A percentile compares a stretch with the other conserved stretches of the same genome.
phyloP scores from a whole-genome alignment of 2,113 vertebrate genomes.

The Lycaon pictus region DNA sequence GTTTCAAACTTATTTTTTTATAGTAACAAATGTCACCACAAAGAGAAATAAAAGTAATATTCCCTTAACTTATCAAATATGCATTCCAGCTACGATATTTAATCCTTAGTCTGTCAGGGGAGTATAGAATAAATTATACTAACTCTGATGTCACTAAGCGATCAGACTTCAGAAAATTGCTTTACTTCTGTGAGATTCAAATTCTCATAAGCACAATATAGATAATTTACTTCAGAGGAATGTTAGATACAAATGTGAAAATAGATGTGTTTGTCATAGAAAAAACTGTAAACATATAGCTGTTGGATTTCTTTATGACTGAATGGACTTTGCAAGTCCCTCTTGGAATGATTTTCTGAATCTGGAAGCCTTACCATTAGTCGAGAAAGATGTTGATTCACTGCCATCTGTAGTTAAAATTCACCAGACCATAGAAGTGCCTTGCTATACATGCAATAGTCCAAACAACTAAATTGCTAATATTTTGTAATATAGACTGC shows the following conservation, averaged over 20 bases:
- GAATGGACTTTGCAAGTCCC: not conserved
- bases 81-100: not conserved
- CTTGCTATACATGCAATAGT: not conserved
- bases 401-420: not conserved
- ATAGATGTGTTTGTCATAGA: not conserved
- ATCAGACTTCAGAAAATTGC: not conserved
- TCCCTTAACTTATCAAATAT: not conserved
- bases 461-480: not conserved
- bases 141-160: not conserved
- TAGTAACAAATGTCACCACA: not conserved
- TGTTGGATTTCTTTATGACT: not conserved
- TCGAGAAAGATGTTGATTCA: not conserved
- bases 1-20: not conserved
- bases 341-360: not conserved
- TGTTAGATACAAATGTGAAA: not conserved
- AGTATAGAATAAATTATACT: not conserved
- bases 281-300: not conserved
- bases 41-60: not conserved
- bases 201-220: not conserved
- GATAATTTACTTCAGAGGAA: not conserved
- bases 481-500: not conserved
- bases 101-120: not conserved
- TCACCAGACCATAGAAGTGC: not conserved
- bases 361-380: not conserved
- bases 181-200: not conserved